These are phyloP conservation scores for Resseliella maxima DNA, from an alignment of 2,888 invertebrate genomes.

Conservation along the genomic window DNA sequence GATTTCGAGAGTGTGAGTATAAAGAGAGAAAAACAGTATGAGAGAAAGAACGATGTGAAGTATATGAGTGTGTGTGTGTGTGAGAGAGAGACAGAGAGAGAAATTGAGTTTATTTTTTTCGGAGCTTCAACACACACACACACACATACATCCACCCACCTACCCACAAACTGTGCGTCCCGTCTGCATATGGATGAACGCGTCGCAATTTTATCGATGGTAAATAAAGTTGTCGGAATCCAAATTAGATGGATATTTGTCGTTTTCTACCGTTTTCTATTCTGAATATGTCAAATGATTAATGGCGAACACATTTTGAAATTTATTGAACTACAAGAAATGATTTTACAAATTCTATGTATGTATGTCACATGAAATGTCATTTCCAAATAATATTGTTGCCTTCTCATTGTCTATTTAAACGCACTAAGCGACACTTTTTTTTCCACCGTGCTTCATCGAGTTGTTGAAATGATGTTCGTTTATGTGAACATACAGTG, in stretches of 20 bases:
- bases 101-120: neutral
- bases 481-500: too few species aligned
- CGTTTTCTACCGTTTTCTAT: neutral
- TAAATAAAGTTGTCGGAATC: neutral
- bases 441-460: too few species aligned
- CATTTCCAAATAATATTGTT: neutral
- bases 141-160: too few species aligned
- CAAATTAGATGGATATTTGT: constrained; percentile 20
- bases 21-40: too few species aligned
- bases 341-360: neutral
- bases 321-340: neutral
- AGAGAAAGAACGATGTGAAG: too few species aligned
- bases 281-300: neutral
- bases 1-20: too few species aligned
- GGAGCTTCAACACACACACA: too few species aligned
- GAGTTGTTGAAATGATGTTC: too few species aligned
- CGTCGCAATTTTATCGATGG: neutral
- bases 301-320: constrained; percentile 4
- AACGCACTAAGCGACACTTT: too few species aligned
- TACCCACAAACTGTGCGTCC: neutral
- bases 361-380: constrained; percentile 20
- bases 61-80: too few species aligned
- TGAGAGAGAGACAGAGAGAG: neutral
- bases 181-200: neutral
- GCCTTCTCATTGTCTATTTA: neutral